Percentiles rank a stretch among this genome's conserved stretches.
Evolutionary conservation across 2,888 invertebrate genomes (phyloP).

Genomic region (Agriopis marginaria): DNA sequence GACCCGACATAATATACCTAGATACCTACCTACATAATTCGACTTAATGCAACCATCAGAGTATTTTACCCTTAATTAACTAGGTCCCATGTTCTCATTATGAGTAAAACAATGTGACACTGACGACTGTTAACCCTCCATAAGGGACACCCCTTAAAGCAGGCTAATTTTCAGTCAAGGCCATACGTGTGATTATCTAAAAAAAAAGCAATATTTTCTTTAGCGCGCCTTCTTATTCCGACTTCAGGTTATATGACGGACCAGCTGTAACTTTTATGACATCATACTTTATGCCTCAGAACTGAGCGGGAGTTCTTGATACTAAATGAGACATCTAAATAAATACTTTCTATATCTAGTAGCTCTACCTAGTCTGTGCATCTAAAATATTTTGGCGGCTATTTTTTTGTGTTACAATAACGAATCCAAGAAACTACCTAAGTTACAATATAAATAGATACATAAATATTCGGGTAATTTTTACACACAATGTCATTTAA

Average conservation of each 20-base stretch:
- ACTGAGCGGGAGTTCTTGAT: neutral
- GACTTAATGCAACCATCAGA: neutral
- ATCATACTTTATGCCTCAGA: slow-evolving; percentile 24
- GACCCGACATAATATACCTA: neutral
- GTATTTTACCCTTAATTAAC: slow-evolving; percentile 24
- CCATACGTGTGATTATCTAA: slow-evolving; percentile 34
- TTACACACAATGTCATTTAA: no score
- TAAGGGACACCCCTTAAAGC: slow-evolving; percentile 15
- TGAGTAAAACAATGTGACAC: slow-evolving; percentile 17
- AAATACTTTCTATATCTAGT: no score
- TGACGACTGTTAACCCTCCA: slow-evolving; percentile 17
- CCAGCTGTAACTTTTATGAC: slow-evolving; percentile 36
- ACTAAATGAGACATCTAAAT: neutral
- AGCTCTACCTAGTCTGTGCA: no score
- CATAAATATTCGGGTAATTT: no score
- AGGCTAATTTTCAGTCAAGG: slow-evolving; percentile 13
- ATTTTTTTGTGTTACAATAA: no score
- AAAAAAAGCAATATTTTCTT: slow-evolving; percentile 33
- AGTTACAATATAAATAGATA: neutral
- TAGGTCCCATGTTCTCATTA: slow-evolving; percentile 18
- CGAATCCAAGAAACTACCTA: neutral
- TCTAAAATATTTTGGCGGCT: no score
- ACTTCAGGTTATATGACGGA: slow-evolving; percentile 32
- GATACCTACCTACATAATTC: neutral
- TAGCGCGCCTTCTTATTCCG: slow-evolving; percentile 27